Conservation (phyloP, 2,113 vertebrate species). For the Empidonax traillii region DNA sequence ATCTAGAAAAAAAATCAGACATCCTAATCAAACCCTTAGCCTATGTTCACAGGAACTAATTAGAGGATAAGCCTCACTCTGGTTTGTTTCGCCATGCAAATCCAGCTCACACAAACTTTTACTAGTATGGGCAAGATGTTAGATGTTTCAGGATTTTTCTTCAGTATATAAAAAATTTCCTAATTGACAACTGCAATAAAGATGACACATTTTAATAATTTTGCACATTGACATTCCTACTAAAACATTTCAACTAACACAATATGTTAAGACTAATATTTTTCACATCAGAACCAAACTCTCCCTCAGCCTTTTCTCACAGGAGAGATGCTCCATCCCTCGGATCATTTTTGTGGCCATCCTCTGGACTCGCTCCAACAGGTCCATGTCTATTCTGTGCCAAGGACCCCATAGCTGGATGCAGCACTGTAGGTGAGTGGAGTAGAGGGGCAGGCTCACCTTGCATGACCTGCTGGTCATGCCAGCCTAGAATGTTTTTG, state of each 20-base stretch:
- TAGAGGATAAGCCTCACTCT: background rate
- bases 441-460: background rate
- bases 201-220: background rate
- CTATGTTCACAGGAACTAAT: background rate
- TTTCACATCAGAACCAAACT: background rate
- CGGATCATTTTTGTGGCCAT: background rate
- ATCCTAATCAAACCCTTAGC: background rate
- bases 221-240: background rate
- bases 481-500: background rate
- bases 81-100: background rate
- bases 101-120: background rate
- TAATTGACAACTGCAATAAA: background rate
- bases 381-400: too few relatives aligned
- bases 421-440: background rate
- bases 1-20: background rate
- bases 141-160: background rate
- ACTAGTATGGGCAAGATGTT: background rate
- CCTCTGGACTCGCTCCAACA: background rate
- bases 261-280: background rate
- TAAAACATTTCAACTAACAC: background rate
- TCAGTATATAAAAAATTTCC: background rate
- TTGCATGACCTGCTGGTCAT: accelerated
- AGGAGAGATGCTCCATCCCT: background rate
- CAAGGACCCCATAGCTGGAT: background rate
- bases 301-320: accelerated